phyloP scores from a whole-genome alignment of 2,113 vertebrate genomes.

The Archilochus colubris region DNA sequence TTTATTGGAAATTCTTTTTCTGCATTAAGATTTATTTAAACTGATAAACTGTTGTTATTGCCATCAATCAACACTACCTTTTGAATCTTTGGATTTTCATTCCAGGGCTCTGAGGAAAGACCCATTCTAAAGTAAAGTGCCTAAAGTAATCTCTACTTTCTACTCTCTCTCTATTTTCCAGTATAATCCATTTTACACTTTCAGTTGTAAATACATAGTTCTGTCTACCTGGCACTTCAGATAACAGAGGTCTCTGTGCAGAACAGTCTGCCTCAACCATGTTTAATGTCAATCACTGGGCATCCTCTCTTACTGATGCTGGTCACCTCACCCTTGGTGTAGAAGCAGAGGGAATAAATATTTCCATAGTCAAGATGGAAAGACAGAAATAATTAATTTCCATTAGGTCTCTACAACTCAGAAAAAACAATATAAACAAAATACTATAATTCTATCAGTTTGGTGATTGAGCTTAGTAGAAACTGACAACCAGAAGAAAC shows the following conservation, averaged over 20 bases:
- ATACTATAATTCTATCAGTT: not conserved
- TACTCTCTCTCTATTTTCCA: slow-evolving; percentile 15
- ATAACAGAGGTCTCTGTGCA: not conserved
- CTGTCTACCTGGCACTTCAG: slow-evolving; percentile 28
- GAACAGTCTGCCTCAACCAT: not conserved
- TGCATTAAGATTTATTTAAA: slow-evolving; percentile 53
- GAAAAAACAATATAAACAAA: not conserved
- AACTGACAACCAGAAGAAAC: not conserved
- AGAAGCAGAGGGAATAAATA: not conserved
- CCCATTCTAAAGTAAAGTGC: not conserved
- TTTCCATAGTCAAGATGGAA: not conserved
- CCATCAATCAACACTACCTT: slow-evolving; percentile 16
- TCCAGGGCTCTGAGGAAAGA: slow-evolving; percentile 32
- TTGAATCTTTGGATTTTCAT: slow-evolving; percentile 52
- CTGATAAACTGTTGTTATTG: slow-evolving; percentile 34
- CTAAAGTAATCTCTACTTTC: slow-evolving; percentile 47
- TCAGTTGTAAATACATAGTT: not conserved
- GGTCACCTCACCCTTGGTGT: not conserved
- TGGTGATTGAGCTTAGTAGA: not conserved
- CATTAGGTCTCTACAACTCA: not conserved
- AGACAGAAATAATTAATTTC: not conserved
- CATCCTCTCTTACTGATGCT: not conserved
- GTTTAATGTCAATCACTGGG: not conserved
- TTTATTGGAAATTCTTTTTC: slow-evolving; percentile 41
- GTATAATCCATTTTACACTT: slow-evolving; percentile 41